Conservation (phyloP, 2,888 invertebrate species). For the Teleiodes luculella region DNA sequence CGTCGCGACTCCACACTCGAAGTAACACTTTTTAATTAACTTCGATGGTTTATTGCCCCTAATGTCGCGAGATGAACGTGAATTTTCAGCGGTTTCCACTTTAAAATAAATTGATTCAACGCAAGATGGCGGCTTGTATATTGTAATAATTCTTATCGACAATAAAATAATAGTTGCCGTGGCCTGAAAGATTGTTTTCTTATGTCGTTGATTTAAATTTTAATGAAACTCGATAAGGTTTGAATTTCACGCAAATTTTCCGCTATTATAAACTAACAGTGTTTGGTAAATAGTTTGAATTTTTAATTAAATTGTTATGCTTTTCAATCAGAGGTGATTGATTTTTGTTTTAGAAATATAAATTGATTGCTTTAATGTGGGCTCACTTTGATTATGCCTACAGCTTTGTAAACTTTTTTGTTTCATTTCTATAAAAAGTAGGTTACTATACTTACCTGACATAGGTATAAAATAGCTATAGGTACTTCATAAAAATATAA, state of each 20-base stretch:
- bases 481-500: too few relatives aligned
- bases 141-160: conserved; percentile 50
- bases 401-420: too few relatives aligned
- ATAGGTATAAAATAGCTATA: too few relatives aligned
- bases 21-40: conserved; percentile 72
- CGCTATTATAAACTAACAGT: conserved; percentile 69
- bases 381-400: background rate
- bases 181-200: conserved; percentile 32
- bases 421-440: too few relatives aligned
- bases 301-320: conserved; percentile 68
- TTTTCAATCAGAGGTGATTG: conserved; percentile 49
- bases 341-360: conserved; percentile 52
- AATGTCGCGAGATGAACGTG: conserved; percentile 62
- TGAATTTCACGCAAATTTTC: conserved; percentile 73
- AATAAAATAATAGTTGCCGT: conserved; percentile 49
- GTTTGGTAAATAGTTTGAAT: conserved; percentile 74
- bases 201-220: conserved; percentile 55
- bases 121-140: conserved; percentile 38
- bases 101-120: conserved; percentile 45
- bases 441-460: too few relatives aligned
- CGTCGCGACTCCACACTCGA: conserved; percentile 37
- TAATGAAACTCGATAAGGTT: conserved; percentile 66
- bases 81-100: conserved; percentile 48
- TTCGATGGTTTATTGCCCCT: conserved; percentile 78
- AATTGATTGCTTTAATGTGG: conserved; percentile 17